A percentile compares a stretch with the other conserved stretches of the same genome.
Evolutionary conservation across 2,797 vertebrate genomes (phyloP).

Genomic region (Bryconaethiops microstoma): DNA sequence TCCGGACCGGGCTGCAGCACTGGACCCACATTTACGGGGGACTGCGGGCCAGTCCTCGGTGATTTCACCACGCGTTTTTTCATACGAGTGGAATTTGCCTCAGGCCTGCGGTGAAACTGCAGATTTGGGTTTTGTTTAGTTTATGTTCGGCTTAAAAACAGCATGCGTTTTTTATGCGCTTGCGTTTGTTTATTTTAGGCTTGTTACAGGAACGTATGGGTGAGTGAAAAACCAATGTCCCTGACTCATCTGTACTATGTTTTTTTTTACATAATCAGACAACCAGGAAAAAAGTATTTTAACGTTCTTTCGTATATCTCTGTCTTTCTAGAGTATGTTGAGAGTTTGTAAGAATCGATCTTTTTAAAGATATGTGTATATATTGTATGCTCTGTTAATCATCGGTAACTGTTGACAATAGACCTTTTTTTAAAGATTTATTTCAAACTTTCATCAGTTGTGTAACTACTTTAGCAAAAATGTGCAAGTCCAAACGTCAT

Average conservation of each 20-base stretch:
- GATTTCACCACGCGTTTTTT: not conserved
- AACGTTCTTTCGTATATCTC: too few species aligned
- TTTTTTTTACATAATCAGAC: not conserved
- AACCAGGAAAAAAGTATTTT: too few species aligned
- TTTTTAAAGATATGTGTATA: too few species aligned
- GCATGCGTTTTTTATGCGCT: too few species aligned
- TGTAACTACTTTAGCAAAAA: too few species aligned
- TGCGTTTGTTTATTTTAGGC: not conserved
- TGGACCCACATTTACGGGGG: conserved; percentile 54
- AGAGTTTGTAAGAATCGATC: too few species aligned
- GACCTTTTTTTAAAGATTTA: too few species aligned
- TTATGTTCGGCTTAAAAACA: not conserved
- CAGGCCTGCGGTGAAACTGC: not conserved
- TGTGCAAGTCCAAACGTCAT: not conserved
- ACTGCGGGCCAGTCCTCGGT: not conserved
- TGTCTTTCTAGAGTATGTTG: too few species aligned
- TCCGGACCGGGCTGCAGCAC: conserved; percentile 65
- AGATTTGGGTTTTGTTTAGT: not conserved
- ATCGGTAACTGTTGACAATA: too few species aligned
- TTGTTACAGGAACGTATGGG: not conserved
- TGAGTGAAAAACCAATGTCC: not conserved
- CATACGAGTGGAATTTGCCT: conserved; percentile 5
- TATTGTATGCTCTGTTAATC: too few species aligned
- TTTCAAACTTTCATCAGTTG: too few species aligned
- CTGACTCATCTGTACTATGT: not conserved